These are phyloP conservation scores for Rhopilema esculentum DNA, from an alignment of 30 jellyfish, hydroid and myxozoan genomes.

Conservation along the genomic window DNA sequence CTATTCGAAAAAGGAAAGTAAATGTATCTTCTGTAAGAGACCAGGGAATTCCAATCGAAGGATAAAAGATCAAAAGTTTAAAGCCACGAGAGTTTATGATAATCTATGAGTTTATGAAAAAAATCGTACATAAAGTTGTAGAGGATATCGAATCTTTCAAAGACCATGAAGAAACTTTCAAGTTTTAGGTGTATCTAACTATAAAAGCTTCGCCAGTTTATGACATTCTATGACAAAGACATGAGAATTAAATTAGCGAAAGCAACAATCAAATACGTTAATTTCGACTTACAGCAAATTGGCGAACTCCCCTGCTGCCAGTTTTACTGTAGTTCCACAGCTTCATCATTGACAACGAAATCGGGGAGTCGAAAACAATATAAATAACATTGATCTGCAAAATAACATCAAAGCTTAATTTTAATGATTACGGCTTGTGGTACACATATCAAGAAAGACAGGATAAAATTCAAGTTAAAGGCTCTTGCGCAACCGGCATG, in stretches of 20 bases:
- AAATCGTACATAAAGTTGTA: neutral
- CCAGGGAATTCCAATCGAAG: neutral
- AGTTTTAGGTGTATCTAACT: too few species aligned
- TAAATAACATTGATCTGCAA: slow-evolving; percentile 79
- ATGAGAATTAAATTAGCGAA: neutral
- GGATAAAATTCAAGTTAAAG: too few species aligned
- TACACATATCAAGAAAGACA: too few species aligned
- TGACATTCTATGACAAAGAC: too few species aligned
- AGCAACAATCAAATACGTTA: neutral
- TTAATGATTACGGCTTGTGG: neutral
- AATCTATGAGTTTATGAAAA: too few species aligned
- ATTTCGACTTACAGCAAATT: slow-evolving; percentile 68
- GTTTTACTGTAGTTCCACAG: slow-evolving; percentile 96
- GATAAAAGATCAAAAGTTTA: too few species aligned
- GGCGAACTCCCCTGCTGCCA: slow-evolving; percentile 94
- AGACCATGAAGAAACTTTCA: too few species aligned
- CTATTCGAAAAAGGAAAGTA: neutral
- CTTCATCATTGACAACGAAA: slow-evolving; percentile 89
- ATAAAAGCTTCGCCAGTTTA: too few species aligned
- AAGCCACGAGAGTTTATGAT: too few species aligned
- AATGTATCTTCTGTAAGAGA: neutral
- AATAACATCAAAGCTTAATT: neutral
- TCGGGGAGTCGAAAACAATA: slow-evolving; percentile 94
- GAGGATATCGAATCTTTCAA: too few species aligned
- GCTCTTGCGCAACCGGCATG: too few species aligned